These are phyloP conservation scores for Isoperla grammatica DNA, from an alignment of 2,888 invertebrate genomes.

Conservation along the genomic window DNA sequence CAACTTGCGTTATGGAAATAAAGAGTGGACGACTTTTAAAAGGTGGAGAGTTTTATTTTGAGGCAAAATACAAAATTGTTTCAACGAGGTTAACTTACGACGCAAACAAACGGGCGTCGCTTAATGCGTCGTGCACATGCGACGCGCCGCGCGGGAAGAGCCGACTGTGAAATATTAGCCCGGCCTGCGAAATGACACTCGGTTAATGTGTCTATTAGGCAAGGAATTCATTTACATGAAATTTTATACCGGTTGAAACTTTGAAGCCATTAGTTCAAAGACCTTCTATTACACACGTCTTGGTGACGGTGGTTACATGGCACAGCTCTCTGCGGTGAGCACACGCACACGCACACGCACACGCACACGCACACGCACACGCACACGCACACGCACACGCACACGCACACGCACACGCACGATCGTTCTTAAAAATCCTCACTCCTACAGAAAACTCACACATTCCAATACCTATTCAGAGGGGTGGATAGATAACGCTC, in stretches of 20 bases:
- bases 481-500: no score
- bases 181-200: slow-evolving; percentile 4
- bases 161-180: neutral
- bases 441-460: no score
- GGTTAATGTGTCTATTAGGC: slow-evolving; percentile 8
- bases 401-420: no score
- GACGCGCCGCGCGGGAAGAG: neutral
- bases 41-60: neutral
- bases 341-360: no score
- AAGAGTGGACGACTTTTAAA: neutral
- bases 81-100: neutral
- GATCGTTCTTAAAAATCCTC: no score
- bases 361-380: no score
- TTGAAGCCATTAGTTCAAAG: slow-evolving; percentile 2
- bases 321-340: no score
- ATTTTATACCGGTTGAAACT: slow-evolving; percentile 7
- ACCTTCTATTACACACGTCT: neutral
- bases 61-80: neutral
- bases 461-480: no score
- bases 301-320: no score
- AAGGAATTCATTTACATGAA: slow-evolving; percentile 23
- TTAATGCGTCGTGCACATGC: no score
- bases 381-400: no score
- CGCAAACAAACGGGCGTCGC: neutral
- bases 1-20: no score